Percentiles rank a stretch among this genome's conserved stretches.
Evolutionary conservation across 2,797 vertebrate genomes (phyloP).

Genomic region (Buphagus erythrorhynchus): DNA sequence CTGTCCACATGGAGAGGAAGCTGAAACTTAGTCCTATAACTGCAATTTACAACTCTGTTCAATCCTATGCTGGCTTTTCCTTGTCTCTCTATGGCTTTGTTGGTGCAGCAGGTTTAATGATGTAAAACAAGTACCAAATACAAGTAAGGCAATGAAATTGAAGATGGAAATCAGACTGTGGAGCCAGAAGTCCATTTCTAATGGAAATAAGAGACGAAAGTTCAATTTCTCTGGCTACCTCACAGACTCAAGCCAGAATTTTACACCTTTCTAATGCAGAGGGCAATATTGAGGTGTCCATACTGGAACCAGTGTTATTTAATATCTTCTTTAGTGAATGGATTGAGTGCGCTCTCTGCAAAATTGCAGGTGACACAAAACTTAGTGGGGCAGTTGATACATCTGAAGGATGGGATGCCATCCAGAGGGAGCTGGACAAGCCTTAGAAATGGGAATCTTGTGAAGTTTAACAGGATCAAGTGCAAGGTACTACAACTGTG

Average conservation of each 20-base stretch:
- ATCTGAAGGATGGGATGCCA: not conserved
- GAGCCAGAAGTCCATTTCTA: not conserved
- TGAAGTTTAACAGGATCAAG: not conserved
- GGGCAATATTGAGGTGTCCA: fast-evolving
- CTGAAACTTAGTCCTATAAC: not conserved
- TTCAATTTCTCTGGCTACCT: not conserved
- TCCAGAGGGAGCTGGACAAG: not conserved
- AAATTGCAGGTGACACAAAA: not conserved
- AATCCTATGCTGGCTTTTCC: not conserved
- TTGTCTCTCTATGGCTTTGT: not conserved
- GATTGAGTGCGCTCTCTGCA: not conserved
- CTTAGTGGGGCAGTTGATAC: fast-evolving
- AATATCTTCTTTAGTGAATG: not conserved
- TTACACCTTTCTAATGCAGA: not conserved
- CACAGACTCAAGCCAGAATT: not conserved
- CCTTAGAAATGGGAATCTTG: not conserved
- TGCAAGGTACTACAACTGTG: not conserved
- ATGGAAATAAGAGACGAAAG: not conserved
- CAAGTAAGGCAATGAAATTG: not conserved
- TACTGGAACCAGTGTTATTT: not conserved
- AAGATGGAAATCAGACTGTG: not conserved
- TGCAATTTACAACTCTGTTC: not conserved
- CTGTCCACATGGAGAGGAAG: not conserved
- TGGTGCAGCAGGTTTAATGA: not conserved
- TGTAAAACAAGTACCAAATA: not conserved